phyloP scores from a whole-genome alignment of 2,888 invertebrate genomes.

The Carcina quercana region DNA sequence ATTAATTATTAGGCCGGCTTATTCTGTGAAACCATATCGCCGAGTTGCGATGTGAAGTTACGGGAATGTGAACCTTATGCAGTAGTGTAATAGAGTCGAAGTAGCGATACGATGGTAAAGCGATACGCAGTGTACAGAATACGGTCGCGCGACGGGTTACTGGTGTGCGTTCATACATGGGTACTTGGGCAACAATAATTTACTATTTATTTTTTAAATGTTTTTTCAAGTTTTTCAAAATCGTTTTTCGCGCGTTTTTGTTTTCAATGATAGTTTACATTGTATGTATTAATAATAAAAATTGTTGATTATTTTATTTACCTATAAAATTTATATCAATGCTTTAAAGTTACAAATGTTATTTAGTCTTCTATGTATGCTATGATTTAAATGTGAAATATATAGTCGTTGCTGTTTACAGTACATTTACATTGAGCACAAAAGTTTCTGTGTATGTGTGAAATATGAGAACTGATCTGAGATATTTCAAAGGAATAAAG shows the following conservation, averaged over 20 bases:
- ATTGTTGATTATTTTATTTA: too few relatives aligned
- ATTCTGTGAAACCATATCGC: conserved; percentile 48
- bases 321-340: too few relatives aligned
- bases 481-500: too few relatives aligned
- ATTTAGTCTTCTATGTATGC: too few relatives aligned
- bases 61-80: conserved; percentile 34
- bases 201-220: conserved; percentile 14
- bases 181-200: conserved; percentile 13
- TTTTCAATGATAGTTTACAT: too few relatives aligned
- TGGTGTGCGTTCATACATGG: conserved; percentile 27
- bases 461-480: too few relatives aligned
- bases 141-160: conserved; percentile 43
- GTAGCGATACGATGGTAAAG: conserved; percentile 19
- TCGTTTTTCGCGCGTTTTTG: conserved; percentile 1
- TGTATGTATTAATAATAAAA: too few relatives aligned
- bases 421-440: too few relatives aligned
- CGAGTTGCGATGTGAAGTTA: conserved; percentile 19
- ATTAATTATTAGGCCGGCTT: conserved; percentile 39
- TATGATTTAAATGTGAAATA: too few relatives aligned
- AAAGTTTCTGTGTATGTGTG: too few relatives aligned
- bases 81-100: conserved; percentile 28
- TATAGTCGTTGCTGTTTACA: too few relatives aligned
- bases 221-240: conserved; percentile 8
- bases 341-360: too few relatives aligned
- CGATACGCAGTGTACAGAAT: conserved; percentile 38